phyloP scores from a whole-genome alignment of 2,113 vertebrate species.

The Serilophus lunatus region DNA sequence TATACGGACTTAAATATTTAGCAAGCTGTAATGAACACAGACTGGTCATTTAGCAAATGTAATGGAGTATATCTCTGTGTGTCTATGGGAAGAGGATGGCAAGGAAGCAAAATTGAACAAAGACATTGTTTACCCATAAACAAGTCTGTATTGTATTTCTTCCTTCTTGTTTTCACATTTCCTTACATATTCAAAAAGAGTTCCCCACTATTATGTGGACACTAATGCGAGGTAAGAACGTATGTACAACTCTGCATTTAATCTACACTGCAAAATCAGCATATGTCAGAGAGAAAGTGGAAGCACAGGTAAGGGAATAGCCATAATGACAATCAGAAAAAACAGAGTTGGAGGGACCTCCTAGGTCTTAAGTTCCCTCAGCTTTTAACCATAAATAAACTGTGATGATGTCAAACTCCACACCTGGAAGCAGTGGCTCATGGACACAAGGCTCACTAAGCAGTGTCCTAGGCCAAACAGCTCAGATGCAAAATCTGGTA shows the following conservation, averaged over 20 bases:
- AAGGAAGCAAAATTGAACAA: not conserved
- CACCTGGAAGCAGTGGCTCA: not conserved
- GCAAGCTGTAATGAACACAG: not conserved
- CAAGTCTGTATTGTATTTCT: not conserved
- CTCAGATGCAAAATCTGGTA: not conserved
- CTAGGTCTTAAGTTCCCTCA: not conserved
- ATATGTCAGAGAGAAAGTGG: not conserved
- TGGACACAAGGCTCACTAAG: not conserved
- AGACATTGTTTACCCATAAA: not conserved
- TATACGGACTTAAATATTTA: not conserved
- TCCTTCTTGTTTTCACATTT: not conserved
- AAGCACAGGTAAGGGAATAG: too few relatives aligned
- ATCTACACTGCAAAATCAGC: not conserved
- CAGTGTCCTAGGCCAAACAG: not conserved
- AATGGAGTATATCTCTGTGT: not conserved
- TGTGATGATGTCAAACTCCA: not conserved
- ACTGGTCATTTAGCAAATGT: not conserved
- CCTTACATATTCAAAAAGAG: not conserved
- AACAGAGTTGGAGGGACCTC: not conserved
- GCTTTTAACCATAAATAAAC: not conserved
- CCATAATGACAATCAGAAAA: not conserved
- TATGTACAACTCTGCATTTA: not conserved
- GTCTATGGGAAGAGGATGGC: not conserved
- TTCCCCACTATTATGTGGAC: not conserved
- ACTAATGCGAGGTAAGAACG: not conserved